Evolutionary conservation across 2,113 vertebrate species (phyloP), one percentile per base, ranked within the genome.

Genomic region (Dissostichus mawsoni): DNA sequence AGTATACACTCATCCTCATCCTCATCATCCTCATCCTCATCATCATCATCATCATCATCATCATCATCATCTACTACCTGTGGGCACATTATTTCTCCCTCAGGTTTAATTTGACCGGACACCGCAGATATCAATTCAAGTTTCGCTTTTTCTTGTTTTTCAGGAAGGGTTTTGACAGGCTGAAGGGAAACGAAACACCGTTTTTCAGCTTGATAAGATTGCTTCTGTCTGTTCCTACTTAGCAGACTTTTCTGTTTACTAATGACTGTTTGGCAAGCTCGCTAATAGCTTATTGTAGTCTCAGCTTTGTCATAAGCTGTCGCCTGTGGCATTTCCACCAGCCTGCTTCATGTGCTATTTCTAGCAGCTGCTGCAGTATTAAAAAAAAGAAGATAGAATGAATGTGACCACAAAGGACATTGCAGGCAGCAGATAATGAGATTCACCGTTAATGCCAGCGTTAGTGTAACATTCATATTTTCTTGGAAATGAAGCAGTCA

Each of bases 271-370:
- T 87, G 78, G 81, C 71, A 77, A 65, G 79, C 75, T 75, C 3
- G 45, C 84, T 88, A 87, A 91, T 85, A 75, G 78, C 70, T 79
- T 80, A 53, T 81, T 83, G 83, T 81, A 48, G 83, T 80, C 36
- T 50, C 68, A 76, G 68, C 66, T 87, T 87, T 89, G 86, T 86
- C 78, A 84, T 78, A 74, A 89, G 67, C 71, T 79, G 82, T 80
- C 67, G 70, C 76, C 71, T 18, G 72, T 71, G 88, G 80, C 69
- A 84, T 87, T 84, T 90, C 76, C 76, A 72, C 33, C 17, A 72
- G 71, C 69, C 47, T 56, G 57, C 68, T 88, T 65, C 61, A 18
- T 69, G 81, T 61, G 73, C 82, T 89, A 65, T 78, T 90, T 91
- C 73, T 51, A 70, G 59, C 50, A 61, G 45, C 45, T 11, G 66